phyloP scores from a whole-genome alignment of 2,888 invertebrate species.

The Pycnomerus fuliginosus region DNA sequence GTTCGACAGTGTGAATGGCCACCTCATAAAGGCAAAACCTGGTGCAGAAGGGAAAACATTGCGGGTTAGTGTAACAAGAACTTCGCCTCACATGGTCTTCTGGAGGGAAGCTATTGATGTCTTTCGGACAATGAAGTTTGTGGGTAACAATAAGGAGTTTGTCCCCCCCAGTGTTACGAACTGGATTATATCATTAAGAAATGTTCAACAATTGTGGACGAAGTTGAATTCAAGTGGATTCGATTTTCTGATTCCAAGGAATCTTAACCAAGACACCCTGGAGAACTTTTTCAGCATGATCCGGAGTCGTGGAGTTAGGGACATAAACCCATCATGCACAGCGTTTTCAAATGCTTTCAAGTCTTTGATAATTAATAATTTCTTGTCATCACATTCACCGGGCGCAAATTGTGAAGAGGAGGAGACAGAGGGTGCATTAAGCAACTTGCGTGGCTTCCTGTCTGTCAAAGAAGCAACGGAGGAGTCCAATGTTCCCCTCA shows the following conservation, averaged over 20 bases:
- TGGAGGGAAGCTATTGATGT: slow-evolving; percentile 12
- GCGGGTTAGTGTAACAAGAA: slow-evolving; percentile 1
- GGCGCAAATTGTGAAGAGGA: slow-evolving; percentile 13
- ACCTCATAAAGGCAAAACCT: slow-evolving; percentile 1
- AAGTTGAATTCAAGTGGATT: slow-evolving; percentile 1
- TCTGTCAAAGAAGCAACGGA: background rate
- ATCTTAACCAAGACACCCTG: slow-evolving; percentile 10
- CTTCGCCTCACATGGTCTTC: slow-evolving; percentile 3
- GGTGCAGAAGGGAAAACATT: slow-evolving; percentile 6
- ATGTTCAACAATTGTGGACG: background rate
- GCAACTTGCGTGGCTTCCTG: background rate
- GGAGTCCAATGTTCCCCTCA: background rate
- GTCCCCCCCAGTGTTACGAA: slow-evolving; percentile 1
- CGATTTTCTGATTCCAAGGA: slow-evolving; percentile 2
- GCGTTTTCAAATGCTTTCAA: slow-evolving; percentile 6
- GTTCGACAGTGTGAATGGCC: slow-evolving; percentile 23
- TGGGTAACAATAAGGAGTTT: background rate
- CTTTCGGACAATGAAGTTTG: background rate
- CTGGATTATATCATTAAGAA: slow-evolving; percentile 2
- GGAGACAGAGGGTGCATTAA: background rate
- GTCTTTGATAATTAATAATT: slow-evolving; percentile 15
- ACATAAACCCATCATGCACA: slow-evolving; percentile 5
- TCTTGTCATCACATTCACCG: slow-evolving; percentile 7
- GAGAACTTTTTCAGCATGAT: slow-evolving; percentile 16
- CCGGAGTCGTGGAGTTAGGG: slow-evolving; percentile 11